Evolutionary conservation across 1,140 invertebrate species (phyloP).

Genomic region (Lithobius niger): DNA sequence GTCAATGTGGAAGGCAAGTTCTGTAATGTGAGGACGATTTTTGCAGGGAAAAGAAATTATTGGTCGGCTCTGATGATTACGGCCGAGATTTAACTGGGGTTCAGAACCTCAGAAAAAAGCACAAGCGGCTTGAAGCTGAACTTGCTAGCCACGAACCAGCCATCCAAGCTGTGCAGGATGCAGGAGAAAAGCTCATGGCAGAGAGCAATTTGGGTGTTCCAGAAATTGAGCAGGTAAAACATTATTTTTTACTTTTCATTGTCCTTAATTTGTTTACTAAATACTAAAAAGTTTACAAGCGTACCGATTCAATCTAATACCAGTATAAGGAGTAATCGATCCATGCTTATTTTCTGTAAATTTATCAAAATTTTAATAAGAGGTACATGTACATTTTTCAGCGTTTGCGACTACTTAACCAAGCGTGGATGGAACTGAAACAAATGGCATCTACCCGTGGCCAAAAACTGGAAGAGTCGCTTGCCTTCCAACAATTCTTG

Average conservation of each 20-base stretch:
- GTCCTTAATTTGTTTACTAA: too few species aligned
- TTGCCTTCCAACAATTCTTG: slow-evolving; percentile 87
- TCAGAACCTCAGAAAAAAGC: slow-evolving; percentile 96
- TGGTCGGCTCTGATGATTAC: slow-evolving; percentile 96
- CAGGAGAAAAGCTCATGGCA: slow-evolving; percentile 90
- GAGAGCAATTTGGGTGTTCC: slow-evolving; percentile 92
- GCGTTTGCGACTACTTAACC: slow-evolving; percentile 63
- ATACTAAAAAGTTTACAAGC: too few species aligned
- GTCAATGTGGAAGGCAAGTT: slow-evolving; percentile 80
- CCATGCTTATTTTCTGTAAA: neutral
- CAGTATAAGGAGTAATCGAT: too few species aligned
- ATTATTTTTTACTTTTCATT: too few species aligned
- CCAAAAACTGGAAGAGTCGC: slow-evolving; percentile 84
- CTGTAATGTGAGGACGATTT: slow-evolving; percentile 87
- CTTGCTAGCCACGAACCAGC: slow-evolving; percentile 90
- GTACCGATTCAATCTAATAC: too few species aligned
- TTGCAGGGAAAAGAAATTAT: slow-evolving; percentile 81
- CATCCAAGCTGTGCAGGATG: slow-evolving; percentile 92
- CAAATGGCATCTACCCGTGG: slow-evolving; percentile 73
- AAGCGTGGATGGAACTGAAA: slow-evolving; percentile 83
- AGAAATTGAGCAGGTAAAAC: slow-evolving; percentile 62
- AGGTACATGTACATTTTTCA: slow-evolving; percentile 29
- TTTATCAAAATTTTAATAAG: neutral
- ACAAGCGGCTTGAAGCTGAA: slow-evolving; percentile 92
- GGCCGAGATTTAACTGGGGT: slow-evolving; percentile 95